Evolutionary conservation across 2,797 vertebrate species (phyloP).

Genomic region (Dermochelys coriacea): DNA sequence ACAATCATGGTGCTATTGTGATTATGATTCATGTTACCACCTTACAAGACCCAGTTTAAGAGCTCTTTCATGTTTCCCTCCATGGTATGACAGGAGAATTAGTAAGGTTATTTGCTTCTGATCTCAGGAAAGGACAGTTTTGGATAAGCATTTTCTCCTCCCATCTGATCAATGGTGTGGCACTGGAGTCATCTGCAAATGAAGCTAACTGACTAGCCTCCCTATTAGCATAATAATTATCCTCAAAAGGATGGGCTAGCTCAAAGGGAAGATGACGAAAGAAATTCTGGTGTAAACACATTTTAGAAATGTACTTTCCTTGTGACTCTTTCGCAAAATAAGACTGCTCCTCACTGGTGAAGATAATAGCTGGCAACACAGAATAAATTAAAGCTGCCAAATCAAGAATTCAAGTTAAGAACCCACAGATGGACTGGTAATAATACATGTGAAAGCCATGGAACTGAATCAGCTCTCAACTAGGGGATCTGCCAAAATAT

Average conservation of each 20-base stretch:
- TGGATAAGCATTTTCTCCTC: not conserved
- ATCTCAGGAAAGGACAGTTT: not conserved
- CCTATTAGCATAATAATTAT: not conserved
- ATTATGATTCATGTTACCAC: slow-evolving; percentile 6
- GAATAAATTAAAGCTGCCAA: slow-evolving; percentile 59
- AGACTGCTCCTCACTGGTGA: not conserved
- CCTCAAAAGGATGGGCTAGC: not conserved
- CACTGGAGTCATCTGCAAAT: not conserved
- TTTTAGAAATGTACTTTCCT: not conserved
- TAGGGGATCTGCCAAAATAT: slow-evolving; percentile 14
- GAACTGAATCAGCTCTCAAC: slow-evolving; percentile 4
- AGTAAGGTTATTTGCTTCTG: not conserved
- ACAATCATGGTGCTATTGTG: not conserved
- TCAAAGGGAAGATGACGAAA: not conserved
- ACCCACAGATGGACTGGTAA: not conserved
- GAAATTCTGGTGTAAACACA: not conserved
- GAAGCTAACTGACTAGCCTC: not conserved
- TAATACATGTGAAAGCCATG: not conserved
- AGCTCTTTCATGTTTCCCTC: not conserved
- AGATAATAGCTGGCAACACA: slow-evolving; percentile 10
- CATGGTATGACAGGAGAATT: not conserved
- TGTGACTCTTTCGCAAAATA: not conserved
- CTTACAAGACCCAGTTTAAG: not conserved
- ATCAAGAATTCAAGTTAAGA: not conserved
- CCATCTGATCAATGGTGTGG: not conserved